Conservation (phyloP, 2,113 vertebrate species). For the Nothoprocta pentlandii region DNA sequence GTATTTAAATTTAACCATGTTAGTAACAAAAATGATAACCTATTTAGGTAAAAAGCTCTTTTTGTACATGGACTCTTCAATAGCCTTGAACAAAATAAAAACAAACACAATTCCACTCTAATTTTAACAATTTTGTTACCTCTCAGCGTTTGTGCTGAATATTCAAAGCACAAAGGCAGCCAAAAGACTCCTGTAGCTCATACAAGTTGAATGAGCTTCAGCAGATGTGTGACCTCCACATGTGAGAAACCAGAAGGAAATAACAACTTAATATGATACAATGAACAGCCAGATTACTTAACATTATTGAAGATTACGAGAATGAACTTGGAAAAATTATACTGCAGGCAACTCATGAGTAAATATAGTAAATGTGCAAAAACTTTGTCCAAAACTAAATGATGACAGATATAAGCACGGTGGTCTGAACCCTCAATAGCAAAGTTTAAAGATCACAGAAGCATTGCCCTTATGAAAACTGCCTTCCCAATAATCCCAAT, state of each 20-base stretch:
- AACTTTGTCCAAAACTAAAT: neutral
- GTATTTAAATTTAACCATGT: conserved; percentile 44
- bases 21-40: conserved; percentile 45
- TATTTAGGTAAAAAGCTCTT: neutral
- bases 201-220: neutral
- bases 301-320: neutral
- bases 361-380: neutral
- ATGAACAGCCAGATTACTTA: neutral
- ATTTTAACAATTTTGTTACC: conserved; percentile 25
- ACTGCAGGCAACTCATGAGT: neutral
- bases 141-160: neutral
- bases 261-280: neutral
- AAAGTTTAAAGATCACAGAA: neutral
- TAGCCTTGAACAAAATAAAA: conserved; percentile 58
- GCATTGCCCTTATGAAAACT: neutral
- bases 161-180: neutral
- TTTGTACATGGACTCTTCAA: neutral
- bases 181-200: neutral
- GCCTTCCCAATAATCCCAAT: neutral
- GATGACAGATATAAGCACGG: neutral
- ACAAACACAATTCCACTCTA: conserved; percentile 35
- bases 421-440: neutral
- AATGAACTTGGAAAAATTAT: conserved; percentile 20
- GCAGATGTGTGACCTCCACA: neutral
- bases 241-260: neutral